Conservation (phyloP, 1,140 invertebrate genomes). For the Amphibalanus amphitrite region DNA sequence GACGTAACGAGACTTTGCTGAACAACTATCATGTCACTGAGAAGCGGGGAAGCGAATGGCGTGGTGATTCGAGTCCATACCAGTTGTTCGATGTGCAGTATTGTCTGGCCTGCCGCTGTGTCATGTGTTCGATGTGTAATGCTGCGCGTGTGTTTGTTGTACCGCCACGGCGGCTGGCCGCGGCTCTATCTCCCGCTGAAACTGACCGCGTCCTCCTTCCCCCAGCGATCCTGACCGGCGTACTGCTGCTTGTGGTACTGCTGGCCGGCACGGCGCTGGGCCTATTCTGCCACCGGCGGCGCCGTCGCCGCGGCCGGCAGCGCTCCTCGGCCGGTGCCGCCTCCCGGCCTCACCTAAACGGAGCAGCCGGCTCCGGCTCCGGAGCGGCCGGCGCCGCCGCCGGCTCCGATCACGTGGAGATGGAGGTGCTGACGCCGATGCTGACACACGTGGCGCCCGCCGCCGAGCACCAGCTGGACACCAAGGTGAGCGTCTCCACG, state of each 20-base stretch:
- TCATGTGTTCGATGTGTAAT: too few relatives aligned
- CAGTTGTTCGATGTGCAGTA: too few relatives aligned
- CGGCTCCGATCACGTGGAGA: slow-evolving; percentile 14
- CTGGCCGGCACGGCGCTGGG: slow-evolving; percentile 2
- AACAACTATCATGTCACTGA: too few relatives aligned
- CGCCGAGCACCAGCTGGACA: slow-evolving; percentile 16
- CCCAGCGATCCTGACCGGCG: slow-evolving; percentile 9
- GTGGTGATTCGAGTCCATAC: too few relatives aligned
- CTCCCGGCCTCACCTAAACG: slow-evolving; percentile 12
- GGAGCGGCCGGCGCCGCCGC: slow-evolving; percentile 9
- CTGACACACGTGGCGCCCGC: slow-evolving; percentile 17
- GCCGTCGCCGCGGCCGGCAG: slow-evolving; percentile 11
- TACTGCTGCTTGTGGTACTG: slow-evolving; percentile 11
- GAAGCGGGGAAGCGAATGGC: too few relatives aligned
- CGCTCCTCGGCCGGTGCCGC: slow-evolving; percentile 10
- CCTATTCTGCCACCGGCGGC: slow-evolving; percentile 10
- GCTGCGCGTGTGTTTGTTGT: too few relatives aligned
- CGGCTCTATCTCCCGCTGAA: too few relatives aligned
- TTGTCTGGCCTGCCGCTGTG: too few relatives aligned
- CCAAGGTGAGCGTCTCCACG: too few relatives aligned
- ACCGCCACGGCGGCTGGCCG: too few relatives aligned
- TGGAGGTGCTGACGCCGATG: slow-evolving; percentile 18
- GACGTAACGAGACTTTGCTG: too few relatives aligned
- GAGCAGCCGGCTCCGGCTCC: slow-evolving; percentile 6
- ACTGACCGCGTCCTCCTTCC: slow-evolving; percentile 9